Conservation (phyloP, 2,113 vertebrate species). For the Hyaena hyaena region DNA sequence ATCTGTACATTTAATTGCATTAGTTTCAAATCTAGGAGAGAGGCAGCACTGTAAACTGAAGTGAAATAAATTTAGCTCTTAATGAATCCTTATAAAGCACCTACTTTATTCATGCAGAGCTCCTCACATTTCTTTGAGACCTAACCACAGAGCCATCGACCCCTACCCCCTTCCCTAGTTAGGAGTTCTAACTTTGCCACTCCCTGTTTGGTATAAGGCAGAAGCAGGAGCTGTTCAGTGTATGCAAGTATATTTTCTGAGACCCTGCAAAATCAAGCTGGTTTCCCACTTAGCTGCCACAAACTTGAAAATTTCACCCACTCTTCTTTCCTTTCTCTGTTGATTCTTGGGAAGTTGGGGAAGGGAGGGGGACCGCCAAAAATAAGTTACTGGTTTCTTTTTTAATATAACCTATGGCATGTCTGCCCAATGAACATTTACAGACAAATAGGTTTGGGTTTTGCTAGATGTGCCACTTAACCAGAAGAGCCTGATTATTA, state of each 20-base stretch:
- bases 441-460: conserved; percentile 28
- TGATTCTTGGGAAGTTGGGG: neutral
- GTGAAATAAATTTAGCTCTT: conserved; percentile 90
- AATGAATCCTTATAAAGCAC: conserved; percentile 78
- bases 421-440: conserved; percentile 25
- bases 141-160: neutral
- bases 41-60: conserved; percentile 86
- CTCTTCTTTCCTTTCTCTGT: conserved; percentile 32
- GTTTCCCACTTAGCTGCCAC: conserved; percentile 5
- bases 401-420: neutral
- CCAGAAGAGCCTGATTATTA: neutral
- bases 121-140: conserved; percentile 61
- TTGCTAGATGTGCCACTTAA: neutral
- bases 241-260: conserved; percentile 28
- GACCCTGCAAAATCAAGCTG: conserved; percentile 46
- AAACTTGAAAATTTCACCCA: conserved; percentile 37
- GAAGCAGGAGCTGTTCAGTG: conserved; percentile 13
- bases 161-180: neutral
- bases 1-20: conserved; percentile 85
- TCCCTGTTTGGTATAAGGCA: neutral
- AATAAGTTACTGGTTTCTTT: neutral
- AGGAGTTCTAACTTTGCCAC: conserved; percentile 37
- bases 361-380: neutral
- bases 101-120: conserved; percentile 71
- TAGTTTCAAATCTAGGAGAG: conserved; percentile 86